Base-by-base conservation (phyloP, 2,888 invertebrate species). In the Xestia rhomboidea region DNA sequence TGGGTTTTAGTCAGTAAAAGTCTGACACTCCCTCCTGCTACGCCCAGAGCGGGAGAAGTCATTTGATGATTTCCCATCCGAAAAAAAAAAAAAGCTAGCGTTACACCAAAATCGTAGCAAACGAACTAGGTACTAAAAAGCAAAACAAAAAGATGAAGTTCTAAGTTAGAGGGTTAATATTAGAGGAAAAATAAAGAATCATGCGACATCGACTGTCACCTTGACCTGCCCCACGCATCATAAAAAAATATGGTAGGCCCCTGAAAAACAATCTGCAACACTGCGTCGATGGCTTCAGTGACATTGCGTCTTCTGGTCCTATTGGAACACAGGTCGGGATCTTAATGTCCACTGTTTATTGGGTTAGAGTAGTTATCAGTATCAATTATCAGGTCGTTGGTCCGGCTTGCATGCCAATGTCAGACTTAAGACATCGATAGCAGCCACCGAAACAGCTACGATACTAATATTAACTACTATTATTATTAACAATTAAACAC, bases 301-400 rank as follows among this genome's bases (percentile, higher is more conserved):
- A 71, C 82, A 85, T 85, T 85, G 82, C 83, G 77, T 85, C 85
- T 66, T 69, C 13, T 30, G 2, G 18, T 30, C 10, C 34, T 66
- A 64, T 74, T 75, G 38, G 62, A 73, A 60, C n/a, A 68, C 49
- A 70, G 49, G 1, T 34, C 15, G 60, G 24, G 44, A 82, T 69
- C 62, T 66, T 62, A 72, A 66, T 69, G 46, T n/a, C n/a, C 34
- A 76, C 34, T 62, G 54, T 66, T 73, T n/a, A 81, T 64, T 57
- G 34, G 10, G 41, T 66, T 46, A 38, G 18, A 34, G 2, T 57
- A n/a, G 21, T 69, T 76, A 69, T 67, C 76, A 72, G 41, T 18
- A 60, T 51, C 18, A 75, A 69, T 80, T 62, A 80, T 57, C 41
- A 41, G 51, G 34, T 67, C n/a, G 11, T 30, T 44, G 10, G 30